phyloP scores from a whole-genome alignment of 1,140 invertebrate genomes.

The Drosophila tani region DNA sequence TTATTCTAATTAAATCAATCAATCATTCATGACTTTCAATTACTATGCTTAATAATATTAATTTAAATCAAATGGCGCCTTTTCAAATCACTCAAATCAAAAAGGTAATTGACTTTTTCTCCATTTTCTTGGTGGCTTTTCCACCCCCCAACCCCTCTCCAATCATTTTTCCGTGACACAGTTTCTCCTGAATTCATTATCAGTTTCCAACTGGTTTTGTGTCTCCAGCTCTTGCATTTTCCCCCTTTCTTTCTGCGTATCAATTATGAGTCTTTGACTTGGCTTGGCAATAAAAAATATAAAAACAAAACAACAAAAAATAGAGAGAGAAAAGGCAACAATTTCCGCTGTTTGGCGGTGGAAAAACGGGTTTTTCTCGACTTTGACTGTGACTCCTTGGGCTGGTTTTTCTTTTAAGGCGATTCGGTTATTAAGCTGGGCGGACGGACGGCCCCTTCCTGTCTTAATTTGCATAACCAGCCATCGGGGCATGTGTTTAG shows the following conservation, averaged over 20 bases:
- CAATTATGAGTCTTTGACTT: conserved; percentile 51
- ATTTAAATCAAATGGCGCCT: conserved; percentile 2
- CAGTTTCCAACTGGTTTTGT: conserved; percentile 41
- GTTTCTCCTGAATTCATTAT: conserved; percentile 43
- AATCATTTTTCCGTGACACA: conserved; percentile 34
- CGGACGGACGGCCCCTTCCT: conserved; percentile 35
- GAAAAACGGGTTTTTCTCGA: conserved; percentile 47
- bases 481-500: conserved; percentile 27
- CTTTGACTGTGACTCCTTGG: conserved; percentile 36
- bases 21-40: not conserved
- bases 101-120: conserved; percentile 8
- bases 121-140: not conserved
- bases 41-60: not conserved
- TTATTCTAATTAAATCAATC: not conserved
- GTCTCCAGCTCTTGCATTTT: conserved; percentile 10
- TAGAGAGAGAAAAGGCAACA: conserved; percentile 17
- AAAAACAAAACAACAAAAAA: too few species aligned
- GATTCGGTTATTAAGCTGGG: conserved; percentile 38
- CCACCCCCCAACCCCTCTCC: not conserved
- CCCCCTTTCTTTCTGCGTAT: conserved; percentile 42
- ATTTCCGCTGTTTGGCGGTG: conserved; percentile 37
- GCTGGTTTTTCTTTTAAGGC: conserved; percentile 23
- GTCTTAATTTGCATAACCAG: conserved; percentile 35
- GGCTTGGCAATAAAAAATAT: conserved; percentile 15
- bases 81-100: not conserved